Evolutionary conservation across 92 coral and sea anemone genomes (phyloP).

Genomic region (Anthopleura xanthogrammica): DNA sequence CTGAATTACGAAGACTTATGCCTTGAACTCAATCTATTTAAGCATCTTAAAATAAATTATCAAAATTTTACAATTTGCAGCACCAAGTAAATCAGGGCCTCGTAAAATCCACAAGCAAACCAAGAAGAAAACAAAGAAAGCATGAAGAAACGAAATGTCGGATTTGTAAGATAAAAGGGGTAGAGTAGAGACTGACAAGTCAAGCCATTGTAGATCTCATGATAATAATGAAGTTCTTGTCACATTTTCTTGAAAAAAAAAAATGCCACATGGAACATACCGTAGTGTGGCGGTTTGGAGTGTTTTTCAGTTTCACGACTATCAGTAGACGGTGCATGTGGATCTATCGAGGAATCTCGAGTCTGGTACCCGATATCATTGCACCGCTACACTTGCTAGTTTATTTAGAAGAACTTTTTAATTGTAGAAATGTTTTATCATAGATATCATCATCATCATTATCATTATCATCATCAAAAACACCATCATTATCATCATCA

Average conservation of each 20-base stretch:
- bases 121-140: constrained; percentile 12
- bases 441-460: not conserved
- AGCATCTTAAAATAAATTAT: not conserved
- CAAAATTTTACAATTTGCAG: not conserved
- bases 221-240: too few species aligned
- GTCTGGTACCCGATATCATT: not conserved
- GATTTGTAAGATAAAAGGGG: not conserved
- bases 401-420: not conserved
- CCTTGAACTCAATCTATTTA: not conserved
- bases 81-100: not conserved
- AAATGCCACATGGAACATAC: too few species aligned
- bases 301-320: too few species aligned
- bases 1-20: not conserved
- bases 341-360: too few species aligned
- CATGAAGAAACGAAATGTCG: not conserved
- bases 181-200: not conserved
- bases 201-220: not conserved
- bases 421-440: not conserved
- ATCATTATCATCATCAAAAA: not conserved
- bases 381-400: not conserved
- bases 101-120: not conserved
- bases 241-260: too few species aligned
- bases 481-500: not conserved
- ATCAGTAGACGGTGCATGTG: too few species aligned
- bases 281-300: too few species aligned